Base-by-base conservation (phyloP, 2,888 invertebrate genomes). In the Protula sp. region DNA sequence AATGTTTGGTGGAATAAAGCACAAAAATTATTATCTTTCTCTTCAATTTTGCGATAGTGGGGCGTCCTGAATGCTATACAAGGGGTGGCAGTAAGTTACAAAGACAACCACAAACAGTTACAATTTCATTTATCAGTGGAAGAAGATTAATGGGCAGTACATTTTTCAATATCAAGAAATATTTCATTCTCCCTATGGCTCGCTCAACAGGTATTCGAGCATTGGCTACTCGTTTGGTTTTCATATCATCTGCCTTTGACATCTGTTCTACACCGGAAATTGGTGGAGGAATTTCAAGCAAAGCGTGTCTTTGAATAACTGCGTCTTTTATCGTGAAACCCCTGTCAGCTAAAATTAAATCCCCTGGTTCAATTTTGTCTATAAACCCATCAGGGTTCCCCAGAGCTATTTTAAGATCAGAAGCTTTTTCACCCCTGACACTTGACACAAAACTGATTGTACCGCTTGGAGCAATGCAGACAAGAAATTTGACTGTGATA, bases 191-290 rank as follows among this genome's bases (percentile, higher is more conserved):
- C 48, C 64, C 50, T 31, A 69, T 70, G 1, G 63, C 68, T 55
- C 62, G 60, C 31, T 69, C 68, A 14, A 69, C 64, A 22, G 60
- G 53, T 26, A 70, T 70, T n/a, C 69, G 19, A n/a, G 55, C 55
- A 57, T 69, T 67, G 2, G 67, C 64, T 14, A 67, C 60, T 26
- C 53, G 47, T 47, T 65, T 67, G 2, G 64, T 69, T 53, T 65
- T 65, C 3, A 4, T 4, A 2, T 67, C 68, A 56, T 30, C 47
- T 26, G 57, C 57, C 27, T 48, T 52, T 27, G 62, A 30, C 63
- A 64, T 59, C 50, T 67, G 69, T 9, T 59, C 64, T 5, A 52
- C 50, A 19, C 69, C 69, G 50, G 61, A 54, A 26, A 26, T 60
- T 2, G 61, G 60, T 31, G n/a, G n/a, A n/a, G n/a, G n/a, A n/a